Base-by-base conservation (phyloP, 2,113 vertebrate genomes). In the Lepisosteus oculatus region DNA sequence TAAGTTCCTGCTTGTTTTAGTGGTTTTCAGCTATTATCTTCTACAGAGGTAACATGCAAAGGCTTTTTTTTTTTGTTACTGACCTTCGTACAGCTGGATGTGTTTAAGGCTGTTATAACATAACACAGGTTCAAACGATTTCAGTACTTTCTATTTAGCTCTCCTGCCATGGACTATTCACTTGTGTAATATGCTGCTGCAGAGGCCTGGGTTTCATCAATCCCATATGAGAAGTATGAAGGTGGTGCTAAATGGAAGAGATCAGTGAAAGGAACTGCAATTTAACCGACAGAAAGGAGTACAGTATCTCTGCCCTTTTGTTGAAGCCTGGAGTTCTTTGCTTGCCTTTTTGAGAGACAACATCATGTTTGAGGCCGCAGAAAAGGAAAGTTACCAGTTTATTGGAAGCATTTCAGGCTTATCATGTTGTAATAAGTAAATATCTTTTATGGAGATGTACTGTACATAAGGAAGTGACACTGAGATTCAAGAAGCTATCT, bases 91-190 rank as follows among this genome's bases (percentile, higher is more conserved):
- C 88, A 93, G 87, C 87, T 95, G 89, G 85, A 88, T 93, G 88
- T 92, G 88, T 91, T 94, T 93, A 92, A 87, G 87, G 84, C 77
- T 84, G 87, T 91, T 93, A 92, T 92, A 93, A 89, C 88, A 83
- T 91, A 92, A 88, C 85, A 83, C 84, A 91, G 90, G 88, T 91
- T 92, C 89, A 92, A 91, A 94, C 92, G 90, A 88, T 83, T 91
- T 91, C 85, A 87, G 82, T 90, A 85, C 83, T 88, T 90, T 93
- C 88, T 89, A 90, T 93, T 93, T 91, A 90, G 87, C 85, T 89
- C 87, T 90, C 91, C 87, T 87, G 90, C 84, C 76, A 85, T 91
- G 89, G 80, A 89, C 85, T 88, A 90, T 92, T 91, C 83, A 87
- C 84, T 90, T 89, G 86, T 90, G 87, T 89, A 92, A 89, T 86